Conservation (phyloP, 1,140 invertebrate genomes). For the Limonius californicus region DNA sequence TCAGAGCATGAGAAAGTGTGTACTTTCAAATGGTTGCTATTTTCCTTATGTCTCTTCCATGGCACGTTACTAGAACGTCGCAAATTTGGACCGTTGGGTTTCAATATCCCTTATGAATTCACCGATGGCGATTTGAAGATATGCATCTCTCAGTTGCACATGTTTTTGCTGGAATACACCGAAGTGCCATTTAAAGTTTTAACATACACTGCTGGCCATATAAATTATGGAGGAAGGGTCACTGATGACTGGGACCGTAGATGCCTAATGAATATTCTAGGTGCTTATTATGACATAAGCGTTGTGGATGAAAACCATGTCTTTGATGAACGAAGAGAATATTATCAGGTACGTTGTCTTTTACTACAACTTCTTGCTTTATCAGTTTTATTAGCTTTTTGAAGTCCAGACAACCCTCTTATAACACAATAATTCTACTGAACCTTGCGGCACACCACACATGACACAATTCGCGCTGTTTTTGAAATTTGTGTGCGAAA, state of each 20-base stretch:
- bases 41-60: constrained; percentile 70
- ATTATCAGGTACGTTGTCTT: constrained; percentile 58
- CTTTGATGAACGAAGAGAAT: constrained; percentile 60
- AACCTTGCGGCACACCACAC: no score
- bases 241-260: constrained; percentile 82
- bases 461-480: no score
- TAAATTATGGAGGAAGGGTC: constrained; percentile 82
- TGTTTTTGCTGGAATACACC: constrained; percentile 62
- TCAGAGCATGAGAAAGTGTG: constrained; percentile 51
- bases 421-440: no score
- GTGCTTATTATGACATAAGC: constrained; percentile 63
- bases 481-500: no score
- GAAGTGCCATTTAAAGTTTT: constrained; percentile 64
- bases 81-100: constrained; percentile 69
- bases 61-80: constrained; percentile 63
- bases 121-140: constrained; percentile 72
- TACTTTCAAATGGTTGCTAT: constrained; percentile 62
- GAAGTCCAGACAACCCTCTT: no score
- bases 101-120: constrained; percentile 75
- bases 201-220: constrained; percentile 70
- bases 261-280: constrained; percentile 66
- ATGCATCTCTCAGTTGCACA: constrained; percentile 65
- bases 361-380: no score
- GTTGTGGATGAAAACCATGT: constrained; percentile 55
- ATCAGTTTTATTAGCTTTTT: no score